These are phyloP conservation scores for Acleris holmiana DNA, from an alignment of 2,888 invertebrate species.

Conservation along the genomic window DNA sequence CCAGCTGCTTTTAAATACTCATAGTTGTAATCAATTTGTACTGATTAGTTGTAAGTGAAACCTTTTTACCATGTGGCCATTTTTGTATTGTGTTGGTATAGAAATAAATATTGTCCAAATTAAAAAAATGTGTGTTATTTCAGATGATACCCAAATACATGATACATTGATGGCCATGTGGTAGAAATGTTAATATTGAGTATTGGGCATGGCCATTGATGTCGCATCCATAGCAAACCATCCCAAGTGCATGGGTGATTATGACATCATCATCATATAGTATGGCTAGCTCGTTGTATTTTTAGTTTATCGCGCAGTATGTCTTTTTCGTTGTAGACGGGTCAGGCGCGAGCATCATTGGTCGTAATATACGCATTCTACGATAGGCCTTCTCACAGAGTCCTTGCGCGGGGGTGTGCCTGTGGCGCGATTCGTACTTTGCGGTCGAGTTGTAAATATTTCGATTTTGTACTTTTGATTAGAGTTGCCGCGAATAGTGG, in stretches of 20 bases:
- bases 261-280: background rate
- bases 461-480: too few species aligned
- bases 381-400: too few species aligned
- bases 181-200: slow-evolving; percentile 49
- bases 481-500: too few species aligned
- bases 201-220: slow-evolving; percentile 75
- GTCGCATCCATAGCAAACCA: slow-evolving; percentile 41
- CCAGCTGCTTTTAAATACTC: slow-evolving; percentile 31
- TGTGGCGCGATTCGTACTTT: too few species aligned
- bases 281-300: too few species aligned
- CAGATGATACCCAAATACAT: slow-evolving; percentile 56
- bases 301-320: too few species aligned
- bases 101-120: slow-evolving; percentile 64
- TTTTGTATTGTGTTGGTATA: slow-evolving; percentile 71
- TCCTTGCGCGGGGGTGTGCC: too few species aligned
- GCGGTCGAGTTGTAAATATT: too few species aligned
- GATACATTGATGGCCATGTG: slow-evolving; percentile 79
- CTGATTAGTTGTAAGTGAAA: slow-evolving; percentile 43
- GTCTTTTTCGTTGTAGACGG: background rate
- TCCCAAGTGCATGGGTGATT: background rate
- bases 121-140: slow-evolving; percentile 67
- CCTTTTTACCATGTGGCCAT: slow-evolving; percentile 77
- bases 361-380: too few species aligned
- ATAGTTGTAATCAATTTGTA: slow-evolving; percentile 38
- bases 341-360: too few species aligned